Evolutionary conservation across 1,140 invertebrate species (phyloP).

Genomic region (Calycopis cecrops): DNA sequence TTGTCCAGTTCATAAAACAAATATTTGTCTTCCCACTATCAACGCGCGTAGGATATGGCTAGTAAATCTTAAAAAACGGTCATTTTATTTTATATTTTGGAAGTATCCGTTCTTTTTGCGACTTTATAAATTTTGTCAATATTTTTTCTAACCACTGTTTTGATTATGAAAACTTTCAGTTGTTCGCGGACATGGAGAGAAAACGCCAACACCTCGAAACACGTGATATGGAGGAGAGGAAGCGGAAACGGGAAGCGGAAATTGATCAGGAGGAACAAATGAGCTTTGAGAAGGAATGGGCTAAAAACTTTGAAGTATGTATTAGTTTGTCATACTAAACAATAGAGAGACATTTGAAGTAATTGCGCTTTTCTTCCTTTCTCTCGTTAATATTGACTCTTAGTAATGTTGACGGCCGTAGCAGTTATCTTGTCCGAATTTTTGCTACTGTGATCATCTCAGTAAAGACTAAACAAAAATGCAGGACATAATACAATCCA

Average conservation of each 20-base stretch:
- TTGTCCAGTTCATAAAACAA: too few relatives aligned
- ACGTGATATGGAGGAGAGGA: slow-evolving; percentile 94
- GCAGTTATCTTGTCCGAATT: too few relatives aligned
- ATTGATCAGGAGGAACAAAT: slow-evolving; percentile 93
- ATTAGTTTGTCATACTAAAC: slow-evolving; percentile 8
- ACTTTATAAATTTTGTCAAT: too few relatives aligned
- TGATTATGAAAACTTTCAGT: slow-evolving; percentile 46
- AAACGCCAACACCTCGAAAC: slow-evolving; percentile 89
- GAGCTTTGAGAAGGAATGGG: slow-evolving; percentile 94
- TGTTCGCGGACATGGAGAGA: slow-evolving; percentile 97
- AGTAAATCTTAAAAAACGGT: too few relatives aligned
- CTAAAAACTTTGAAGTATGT: slow-evolving; percentile 95
- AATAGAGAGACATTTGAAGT: too few relatives aligned
- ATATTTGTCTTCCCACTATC: too few relatives aligned
- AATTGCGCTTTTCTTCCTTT: neutral
- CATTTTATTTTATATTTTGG: neutral
- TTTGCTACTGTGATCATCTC: too few relatives aligned
- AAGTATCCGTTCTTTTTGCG: too few relatives aligned
- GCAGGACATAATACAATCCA: too few relatives aligned
- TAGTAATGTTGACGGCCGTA: too few relatives aligned
- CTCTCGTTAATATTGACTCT: neutral
- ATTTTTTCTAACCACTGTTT: neutral
- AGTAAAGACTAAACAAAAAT: too few relatives aligned
- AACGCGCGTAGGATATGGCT: too few relatives aligned
- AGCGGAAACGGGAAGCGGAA: slow-evolving; percentile 95